Evolutionary conservation across 2,113 vertebrate genomes (phyloP), one percentile per base, ranked within the genome.

Genomic region (Ramphastos sulfuratus): DNA sequence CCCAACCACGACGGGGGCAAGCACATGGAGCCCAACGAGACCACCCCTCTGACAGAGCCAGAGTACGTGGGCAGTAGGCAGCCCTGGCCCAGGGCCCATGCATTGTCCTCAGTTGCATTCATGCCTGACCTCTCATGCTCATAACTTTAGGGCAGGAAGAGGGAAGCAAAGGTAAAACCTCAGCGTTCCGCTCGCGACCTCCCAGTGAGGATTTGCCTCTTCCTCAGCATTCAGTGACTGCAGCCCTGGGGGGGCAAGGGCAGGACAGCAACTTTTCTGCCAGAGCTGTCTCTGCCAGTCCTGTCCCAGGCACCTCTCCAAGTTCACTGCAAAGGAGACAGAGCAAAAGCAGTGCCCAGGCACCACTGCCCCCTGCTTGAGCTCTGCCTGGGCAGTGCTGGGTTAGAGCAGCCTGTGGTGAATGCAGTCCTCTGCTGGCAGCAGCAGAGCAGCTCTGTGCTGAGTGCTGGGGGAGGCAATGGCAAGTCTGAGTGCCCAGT

Each of bases 1-100:
- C 99, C 99, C 59, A 99, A 99, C 97, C 99, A 99, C 1, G 98
- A 99, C 0, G 98, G 98, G 87, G 99, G 99, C 28, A 99, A 98
- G 33, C 99, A 98, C 55, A 98, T 97, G 5, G 99, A 99, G 87
- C 99, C 99, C 78, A 99, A 99, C 5, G 99, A 99, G 98, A 99
- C 99, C 95, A 99, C 99, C 0, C 99, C 99, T 1, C 97, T 99
- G 94, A 99, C 99, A 7, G 98, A 99, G 97, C 99, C 99, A 80
- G 99, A 99, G 99, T 99, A 98, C 44, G 99, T 98, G 96, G 87
- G 52, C 70, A 46, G 64, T 63, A 54, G 64, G 28, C 55, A 21
- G 13, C 52, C 77, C 33, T 63, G 61, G 78, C 59, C 8, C 69
- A 33, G 70, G 74, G 66, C 12, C 82, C 48, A 14, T 65, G 25